Evolutionary conservation across 2,888 invertebrate genomes (phyloP).

Genomic region (Aspidiotus destructor): DNA sequence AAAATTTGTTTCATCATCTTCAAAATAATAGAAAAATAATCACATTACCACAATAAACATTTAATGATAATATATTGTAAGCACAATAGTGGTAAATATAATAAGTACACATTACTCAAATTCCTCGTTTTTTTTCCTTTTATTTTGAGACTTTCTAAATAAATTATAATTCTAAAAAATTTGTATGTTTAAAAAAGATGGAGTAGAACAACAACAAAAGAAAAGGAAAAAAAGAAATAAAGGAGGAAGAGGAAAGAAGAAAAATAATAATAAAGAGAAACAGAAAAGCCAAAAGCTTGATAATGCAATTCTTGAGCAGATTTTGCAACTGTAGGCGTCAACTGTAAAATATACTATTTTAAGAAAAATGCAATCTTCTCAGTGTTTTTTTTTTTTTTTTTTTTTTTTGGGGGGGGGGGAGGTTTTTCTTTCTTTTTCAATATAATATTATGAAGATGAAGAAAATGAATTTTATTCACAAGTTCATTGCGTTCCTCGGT

Average conservation of each 20-base stretch:
- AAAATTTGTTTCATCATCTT: not conserved
- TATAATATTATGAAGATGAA: slow-evolving; percentile 6
- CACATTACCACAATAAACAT: slow-evolving; percentile 31
- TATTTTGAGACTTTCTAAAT: slow-evolving; percentile 7
- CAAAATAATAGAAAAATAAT: slow-evolving; percentile 16
- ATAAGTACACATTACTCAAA: slow-evolving; percentile 26
- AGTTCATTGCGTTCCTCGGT: slow-evolving; percentile 1
- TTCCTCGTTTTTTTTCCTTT: slow-evolving; percentile 12
- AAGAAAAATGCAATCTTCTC: not conserved
- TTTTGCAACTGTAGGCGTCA: slow-evolving; percentile 28
- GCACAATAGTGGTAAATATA: slow-evolving; percentile 32
- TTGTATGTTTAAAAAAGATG: slow-evolving; percentile 11
- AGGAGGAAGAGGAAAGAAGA: slow-evolving; percentile 14
- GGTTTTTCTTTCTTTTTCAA: slow-evolving; percentile 5
- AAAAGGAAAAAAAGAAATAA: slow-evolving; percentile 1
- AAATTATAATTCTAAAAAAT: slow-evolving; percentile 30
- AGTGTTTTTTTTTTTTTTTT: slow-evolving; percentile 6
- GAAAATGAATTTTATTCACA: not conserved
- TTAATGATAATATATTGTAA: slow-evolving; percentile 33
- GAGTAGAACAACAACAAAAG: not conserved
- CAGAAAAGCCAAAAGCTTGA: slow-evolving; percentile 28
- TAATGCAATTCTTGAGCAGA: slow-evolving; percentile 22
- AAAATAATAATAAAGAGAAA: slow-evolving; percentile 22
- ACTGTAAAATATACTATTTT: slow-evolving; percentile 15
- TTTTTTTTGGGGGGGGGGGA: no score